Evolutionary conservation across 2,113 vertebrate genomes (phyloP), one percentile per base, ranked within the genome.

Genomic region (Hippocampus guttulatus): DNA sequence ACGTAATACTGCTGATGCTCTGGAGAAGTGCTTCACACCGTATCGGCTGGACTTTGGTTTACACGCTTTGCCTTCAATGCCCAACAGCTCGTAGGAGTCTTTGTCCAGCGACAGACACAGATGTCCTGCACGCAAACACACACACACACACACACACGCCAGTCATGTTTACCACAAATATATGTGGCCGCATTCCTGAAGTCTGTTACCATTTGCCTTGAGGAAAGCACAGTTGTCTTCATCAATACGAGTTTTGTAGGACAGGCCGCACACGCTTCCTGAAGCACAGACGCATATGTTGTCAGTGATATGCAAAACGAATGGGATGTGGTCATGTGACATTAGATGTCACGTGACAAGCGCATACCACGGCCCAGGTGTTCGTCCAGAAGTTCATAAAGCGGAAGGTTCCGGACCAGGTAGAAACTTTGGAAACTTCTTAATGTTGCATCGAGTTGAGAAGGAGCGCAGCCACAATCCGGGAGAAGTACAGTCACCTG

Each of bases 401-500:
- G 16, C 0, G 92, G 82, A 58, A 98, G 88, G 16, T 92, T 89
- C 74, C 87, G 94, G 83, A 98, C 90, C 70, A 93, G 57, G 75
- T 95, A 96, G 80, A 94, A 98, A 12, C 91, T 89, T 66, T 87
- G 94, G 77, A 93, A 78, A 61, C 88, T 85, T 0, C 77, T 88
- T 30, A 95, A 52, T 0, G 90, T 70, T 2, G 71, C 75, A 64
- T 90, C 93, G 69, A 98, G 86, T 52, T 87, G 84, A 67, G 91
- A 87, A 16, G 96, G 90, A 0, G 93, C 63, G 6, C 89, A 3
- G 74, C 88, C 91, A 88, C 95, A 96, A 38, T 92, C 95, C 11
- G 96, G 96, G 49, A 98, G 92, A 77, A 98, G 83, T 87, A 98
- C 64, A 8, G 94, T 96, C 72, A 95, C 93, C 96, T 98, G 72